Evolutionary conservation across 2,113 vertebrate genomes (phyloP), one percentile per base, ranked within the genome.

Genomic region (Odontophorus gujanensis): DNA sequence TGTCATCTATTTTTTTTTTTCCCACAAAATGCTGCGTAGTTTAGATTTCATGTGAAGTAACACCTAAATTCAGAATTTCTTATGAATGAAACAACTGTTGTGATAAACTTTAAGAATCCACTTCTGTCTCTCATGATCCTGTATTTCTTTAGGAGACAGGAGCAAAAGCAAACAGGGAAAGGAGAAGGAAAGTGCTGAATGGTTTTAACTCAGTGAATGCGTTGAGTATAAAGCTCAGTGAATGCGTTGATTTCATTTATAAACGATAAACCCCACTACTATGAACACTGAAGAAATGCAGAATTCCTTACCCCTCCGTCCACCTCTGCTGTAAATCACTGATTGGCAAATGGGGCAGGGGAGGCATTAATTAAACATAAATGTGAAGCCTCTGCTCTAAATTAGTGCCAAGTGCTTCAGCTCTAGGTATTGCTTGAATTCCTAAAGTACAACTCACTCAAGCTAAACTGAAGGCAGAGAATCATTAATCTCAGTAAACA

Each of bases 301-400:
- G 69, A 83, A 94, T 76, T 65, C 72, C 63, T 53, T 87, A 86
- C 26, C 73, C n/a, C 7, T 5, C 71, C 67, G 69, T 74, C 26
- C 11, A 24, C 55, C n/a, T 57, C 30, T 96, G 72, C 63, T 94
- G 47, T 58, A 90, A 73, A 55, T 95, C 82, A 71, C 73, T 91
- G 92, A 69, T 40, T 88, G 66, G 45, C 75, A 95, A 96, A 96
- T 87, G 83, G 81, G 34, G 72, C 69, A 69, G 92, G 17, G 47
- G 40, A 74, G 45, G 26, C 38, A 95, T 96, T 96, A 97, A 96
- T 97, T 95, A 94, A 96, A 92, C 85, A 96, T 75, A 2, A 87
- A 40, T 78, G 74, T 81, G 72, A 40, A 84, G 21, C 47, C 25
- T 83, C 43, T 89, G 66, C 59, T 81, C 75, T 89, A 91, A 94